These are phyloP conservation scores for Corticium candelabrum DNA, from an alignment of 37 sponge, comb jelly and placozoan genomes.

Conservation along the genomic window DNA sequence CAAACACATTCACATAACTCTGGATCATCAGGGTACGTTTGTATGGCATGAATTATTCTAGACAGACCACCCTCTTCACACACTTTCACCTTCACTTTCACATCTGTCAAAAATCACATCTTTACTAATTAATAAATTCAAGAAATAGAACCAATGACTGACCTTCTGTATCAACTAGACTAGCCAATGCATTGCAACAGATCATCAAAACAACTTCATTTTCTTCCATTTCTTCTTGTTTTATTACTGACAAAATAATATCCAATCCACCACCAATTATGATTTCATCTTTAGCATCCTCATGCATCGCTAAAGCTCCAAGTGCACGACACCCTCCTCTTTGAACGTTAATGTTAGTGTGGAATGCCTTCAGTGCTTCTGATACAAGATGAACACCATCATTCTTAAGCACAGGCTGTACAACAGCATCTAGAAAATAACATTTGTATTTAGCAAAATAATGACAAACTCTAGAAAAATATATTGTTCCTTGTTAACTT, in stretches of 20 bases:
- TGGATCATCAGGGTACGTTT: background rate
- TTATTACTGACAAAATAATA: background rate
- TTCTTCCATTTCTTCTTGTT: background rate
- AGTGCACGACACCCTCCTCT: background rate
- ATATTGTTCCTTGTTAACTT: no score
- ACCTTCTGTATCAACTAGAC: background rate
- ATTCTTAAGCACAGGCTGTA: background rate
- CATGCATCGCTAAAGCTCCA: background rate
- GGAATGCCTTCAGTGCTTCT: background rate
- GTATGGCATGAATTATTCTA: background rate
- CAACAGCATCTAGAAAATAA: background rate
- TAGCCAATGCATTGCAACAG: background rate
- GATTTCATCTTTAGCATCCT: background rate
- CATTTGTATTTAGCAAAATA: background rate
- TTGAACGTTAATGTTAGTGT: background rate
- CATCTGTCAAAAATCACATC: background rate
- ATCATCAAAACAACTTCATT: background rate
- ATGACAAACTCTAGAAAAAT: no score
- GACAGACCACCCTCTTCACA: background rate
- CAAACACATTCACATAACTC: background rate
- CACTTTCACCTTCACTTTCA: background rate
- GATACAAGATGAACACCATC: background rate
- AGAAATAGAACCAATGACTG: background rate
- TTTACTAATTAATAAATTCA: background rate
- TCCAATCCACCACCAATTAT: background rate